Evolutionary conservation across 92 coral and sea anemone genomes (phyloP), one percentile per base, ranked within the genome.

Genomic region (Scolanthus callimorphus): DNA sequence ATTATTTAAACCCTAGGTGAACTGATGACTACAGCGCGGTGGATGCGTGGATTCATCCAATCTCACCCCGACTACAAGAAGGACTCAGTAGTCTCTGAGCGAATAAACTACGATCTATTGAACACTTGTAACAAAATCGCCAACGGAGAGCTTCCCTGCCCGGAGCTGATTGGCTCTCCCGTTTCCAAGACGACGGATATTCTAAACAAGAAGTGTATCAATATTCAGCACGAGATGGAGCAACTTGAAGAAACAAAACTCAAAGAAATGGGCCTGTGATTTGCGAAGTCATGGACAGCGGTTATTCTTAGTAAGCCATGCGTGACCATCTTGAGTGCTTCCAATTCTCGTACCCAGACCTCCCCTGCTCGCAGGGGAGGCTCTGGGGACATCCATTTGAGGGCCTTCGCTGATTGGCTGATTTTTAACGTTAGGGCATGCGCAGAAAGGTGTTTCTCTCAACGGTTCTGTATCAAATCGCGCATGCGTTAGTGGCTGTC

Each of bases 1-100:
- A n/a, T n/a, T n/a, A n/a, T n/a, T n/a, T n/a, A n/a, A n/a, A n/a
- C n/a, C n/a, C n/a, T 27, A 92, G 98, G 98, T 48, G 98, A 88
- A 34, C 75, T 88, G 67, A 73, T 92, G 86, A 92, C 98, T 15
- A 92, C 98, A 24, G 98, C 98, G 1, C 96, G 85, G 28, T 92
- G 98, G 98, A 84, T 92, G 78, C 81, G 98, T 4, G 76, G 52
- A 53, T 92, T 84, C 49, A 94, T 92, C 20, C 73, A 51, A 37
- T 29, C 39, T 27, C 98, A 92, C 31, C 84, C 96, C 0, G 96
- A 84, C 28, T 92, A 92, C 83, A 84, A 80, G 54, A 66, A 84
- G 26, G 98, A 88, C 77, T 92, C 98, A 1, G 90, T 92, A 13
- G 85, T 92, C 59, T 72, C 69, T 20, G 98, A 92, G 28, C 47